A percentile compares a stretch with the other conserved stretches of the same genome.
Evolutionary conservation across 2,113 vertebrate genomes (phyloP).

Genomic region (Cranoglanis bouderius): DNA sequence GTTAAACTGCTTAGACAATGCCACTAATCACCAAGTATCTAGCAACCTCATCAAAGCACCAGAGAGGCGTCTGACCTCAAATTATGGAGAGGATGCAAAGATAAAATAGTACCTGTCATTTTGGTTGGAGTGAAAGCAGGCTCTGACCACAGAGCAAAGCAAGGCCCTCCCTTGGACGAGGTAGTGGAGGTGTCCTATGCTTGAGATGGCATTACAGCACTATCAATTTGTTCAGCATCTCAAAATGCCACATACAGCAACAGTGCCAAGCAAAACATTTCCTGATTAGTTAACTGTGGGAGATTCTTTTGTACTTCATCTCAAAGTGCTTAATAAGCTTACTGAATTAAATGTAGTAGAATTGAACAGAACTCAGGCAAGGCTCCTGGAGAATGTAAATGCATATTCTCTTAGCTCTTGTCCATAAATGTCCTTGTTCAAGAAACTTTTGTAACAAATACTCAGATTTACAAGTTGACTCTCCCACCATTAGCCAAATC

Average conservation of each 20-base stretch:
- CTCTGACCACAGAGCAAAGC: constrained; percentile 61
- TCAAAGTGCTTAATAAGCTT: background rate
- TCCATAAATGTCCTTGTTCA: background rate
- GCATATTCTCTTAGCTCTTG: background rate
- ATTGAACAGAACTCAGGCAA: background rate
- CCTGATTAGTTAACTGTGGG: background rate
- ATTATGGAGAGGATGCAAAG: constrained; percentile 66
- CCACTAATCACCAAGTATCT: constrained; percentile 56
- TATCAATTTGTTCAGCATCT: constrained; percentile 42
- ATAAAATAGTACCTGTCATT: constrained; percentile 75
- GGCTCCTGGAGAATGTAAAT: background rate
- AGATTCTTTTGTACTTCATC: background rate
- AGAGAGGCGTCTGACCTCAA: constrained; percentile 54
- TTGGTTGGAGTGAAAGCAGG: constrained; percentile 72
- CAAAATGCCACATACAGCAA: background rate
- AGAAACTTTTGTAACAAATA: background rate
- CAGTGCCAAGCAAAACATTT: background rate
- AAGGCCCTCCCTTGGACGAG: constrained; percentile 67
- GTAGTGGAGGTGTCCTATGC: constrained; percentile 73
- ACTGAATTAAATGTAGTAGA: background rate
- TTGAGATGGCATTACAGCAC: constrained; percentile 70
- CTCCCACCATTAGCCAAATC: background rate
- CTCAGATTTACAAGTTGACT: background rate
- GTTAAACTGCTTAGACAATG: constrained; percentile 46
- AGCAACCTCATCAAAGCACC: constrained; percentile 49